Evolutionary conservation across 1,140 invertebrate species (phyloP), one percentile per base, ranked within the genome.

Genomic region (Macrocentrus cingulum): DNA sequence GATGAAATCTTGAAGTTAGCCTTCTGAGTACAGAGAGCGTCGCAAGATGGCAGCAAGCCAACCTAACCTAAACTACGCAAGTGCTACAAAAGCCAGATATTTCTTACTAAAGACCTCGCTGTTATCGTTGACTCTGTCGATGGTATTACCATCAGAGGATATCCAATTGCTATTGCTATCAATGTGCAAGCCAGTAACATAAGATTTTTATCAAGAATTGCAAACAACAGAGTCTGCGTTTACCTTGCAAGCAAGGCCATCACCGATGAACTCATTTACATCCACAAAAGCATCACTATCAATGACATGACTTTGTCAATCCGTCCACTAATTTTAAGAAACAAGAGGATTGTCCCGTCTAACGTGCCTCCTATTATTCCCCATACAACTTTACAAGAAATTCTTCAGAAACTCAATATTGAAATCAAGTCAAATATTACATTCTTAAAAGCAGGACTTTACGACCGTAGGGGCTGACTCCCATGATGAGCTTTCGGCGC

Each of bases 81-180:
- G 44, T 48, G 7, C 18, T 25, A 23, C 20, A 2, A 48, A 58
- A 13, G 3, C n/a, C n/a, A n/a, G n/a, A n/a, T 16, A 4, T 58
- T 50, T 25, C 56, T 48, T 29, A 50, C 36, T 9, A 58, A 58
- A 39, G 46, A 58, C 5, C 56, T 50, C 23, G 56, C 18, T 2
- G 34, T 57, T 22, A 37, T 57, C 16, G 29, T 57, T 23, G 44
- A 57, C 15, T 22, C 44, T 16, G 18, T 34, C 2, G 55, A 57
- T 2, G 44, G 29, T 34, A 11, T 22, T 4, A n/a, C 22, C 23
- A 11, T 57, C 2, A 57, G 19, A 29, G 55, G 49, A n/a, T 57
- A 57, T 36, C 22, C 48, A 6, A 22, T 13, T 37, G 55, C 45
- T 13, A 34, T 50, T 18, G 45, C 25, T 4, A n/a, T 39, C 1